These are phyloP conservation scores for Neofelis nebulosa DNA, from an alignment of 2,113 vertebrate species.

Conservation along the genomic window DNA sequence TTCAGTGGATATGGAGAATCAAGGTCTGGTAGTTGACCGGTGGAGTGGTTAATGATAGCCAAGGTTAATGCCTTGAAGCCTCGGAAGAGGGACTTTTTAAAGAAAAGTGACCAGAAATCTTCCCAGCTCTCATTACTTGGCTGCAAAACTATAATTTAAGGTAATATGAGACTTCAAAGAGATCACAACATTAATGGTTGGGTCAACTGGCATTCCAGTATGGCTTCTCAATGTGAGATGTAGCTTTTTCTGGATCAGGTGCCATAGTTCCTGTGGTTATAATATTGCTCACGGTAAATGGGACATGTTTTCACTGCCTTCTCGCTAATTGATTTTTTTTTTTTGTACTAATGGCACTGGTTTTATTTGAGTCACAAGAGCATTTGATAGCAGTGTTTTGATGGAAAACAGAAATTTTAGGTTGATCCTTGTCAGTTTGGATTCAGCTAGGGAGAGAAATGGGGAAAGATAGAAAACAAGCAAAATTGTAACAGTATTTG, in stretches of 20 bases:
- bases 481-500: not conserved
- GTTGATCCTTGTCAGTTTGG: not conserved
- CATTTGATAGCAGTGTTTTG: not conserved
- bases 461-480: not conserved
- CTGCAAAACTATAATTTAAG: constrained; percentile 19
- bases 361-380: constrained; percentile 15
- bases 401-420: constrained; percentile 36
- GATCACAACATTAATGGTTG: not conserved
- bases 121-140: not conserved
- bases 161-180: not conserved
- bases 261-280: not conserved
- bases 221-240: not conserved
- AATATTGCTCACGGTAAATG: not conserved
- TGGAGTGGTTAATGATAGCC: not conserved
- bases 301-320: not conserved
- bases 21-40: not conserved
- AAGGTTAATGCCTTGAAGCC: not conserved
- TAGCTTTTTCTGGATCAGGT: not conserved
- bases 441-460: not conserved
- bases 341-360: not conserved
- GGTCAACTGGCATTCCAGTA: not conserved
- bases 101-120: constrained; percentile 20
- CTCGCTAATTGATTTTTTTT: constrained; percentile 15
- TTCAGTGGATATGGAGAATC: not conserved
- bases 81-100: not conserved